These are phyloP conservation scores for Peromyscus melanophrys DNA, from an alignment of 2,797 vertebrate genomes.

Conservation along the genomic window DNA sequence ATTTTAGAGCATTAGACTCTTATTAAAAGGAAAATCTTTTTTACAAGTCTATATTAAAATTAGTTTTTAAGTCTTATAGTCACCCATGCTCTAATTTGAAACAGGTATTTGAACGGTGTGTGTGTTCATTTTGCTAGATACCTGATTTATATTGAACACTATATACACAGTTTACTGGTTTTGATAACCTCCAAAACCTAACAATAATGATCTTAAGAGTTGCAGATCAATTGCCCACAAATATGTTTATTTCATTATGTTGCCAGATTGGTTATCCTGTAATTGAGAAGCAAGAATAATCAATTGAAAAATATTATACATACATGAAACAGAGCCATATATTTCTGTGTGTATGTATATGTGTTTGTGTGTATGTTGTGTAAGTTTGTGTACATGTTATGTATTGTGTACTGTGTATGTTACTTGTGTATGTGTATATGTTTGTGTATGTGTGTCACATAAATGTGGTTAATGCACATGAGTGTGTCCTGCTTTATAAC, in stretches of 20 bases:
- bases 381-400: not conserved
- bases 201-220: not conserved
- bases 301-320: not conserved
- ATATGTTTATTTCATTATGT: not conserved
- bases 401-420: not conserved
- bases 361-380: not conserved
- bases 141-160: conserved; percentile 2
- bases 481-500: not conserved
- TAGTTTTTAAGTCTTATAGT: not conserved
- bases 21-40: conserved; percentile 2
- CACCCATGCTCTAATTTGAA: not conserved
- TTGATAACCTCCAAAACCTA: not conserved
- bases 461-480: not conserved
- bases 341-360: not conserved
- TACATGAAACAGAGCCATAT: too few relatives aligned
- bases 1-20: not conserved
- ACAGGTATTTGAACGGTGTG: not conserved
- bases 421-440: not conserved
- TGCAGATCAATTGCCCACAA: not conserved
- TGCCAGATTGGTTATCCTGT: not conserved
- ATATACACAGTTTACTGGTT: not conserved
- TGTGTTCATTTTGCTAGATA: not conserved
- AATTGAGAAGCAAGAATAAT: not conserved
- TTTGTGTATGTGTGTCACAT: not conserved
- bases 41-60: not conserved